Percentiles rank a stretch among this genome's conserved stretches.
These are phyloP conservation scores for Litoditis marina DNA, from an alignment of 2,888 invertebrate genomes.

Conservation along the genomic window DNA sequence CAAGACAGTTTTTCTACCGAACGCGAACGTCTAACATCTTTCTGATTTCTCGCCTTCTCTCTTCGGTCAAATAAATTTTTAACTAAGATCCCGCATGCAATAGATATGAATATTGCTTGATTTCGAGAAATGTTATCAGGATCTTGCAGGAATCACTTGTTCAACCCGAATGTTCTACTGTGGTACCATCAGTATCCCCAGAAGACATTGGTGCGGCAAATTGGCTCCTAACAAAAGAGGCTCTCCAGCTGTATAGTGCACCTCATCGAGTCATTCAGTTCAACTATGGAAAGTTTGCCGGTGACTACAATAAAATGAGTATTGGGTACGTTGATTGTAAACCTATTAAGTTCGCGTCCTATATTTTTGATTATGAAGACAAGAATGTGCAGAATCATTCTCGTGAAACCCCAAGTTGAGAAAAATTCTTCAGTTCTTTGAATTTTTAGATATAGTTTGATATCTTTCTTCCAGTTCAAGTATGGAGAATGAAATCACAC, in stretches of 20 bases:
- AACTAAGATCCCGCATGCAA: neutral
- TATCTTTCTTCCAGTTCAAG: slow-evolving; percentile 24
- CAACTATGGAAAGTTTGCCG: slow-evolving; percentile 84
- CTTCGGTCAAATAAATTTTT: slow-evolving; percentile 2
- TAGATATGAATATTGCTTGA: neutral
- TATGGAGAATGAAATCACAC: slow-evolving; percentile 34
- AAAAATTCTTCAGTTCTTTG: slow-evolving; percentile 8
- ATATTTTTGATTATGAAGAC: slow-evolving; percentile 65
- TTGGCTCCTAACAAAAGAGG: slow-evolving; percentile 52
- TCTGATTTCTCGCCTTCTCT: too few species aligned
- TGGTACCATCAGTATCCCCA: slow-evolving; percentile 37
- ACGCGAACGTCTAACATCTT: neutral
- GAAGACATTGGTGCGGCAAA: slow-evolving; percentile 44
- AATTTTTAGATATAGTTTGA: too few species aligned
- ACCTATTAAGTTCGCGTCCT: neutral
- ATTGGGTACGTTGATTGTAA: slow-evolving; percentile 12
- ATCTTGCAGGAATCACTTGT: slow-evolving; percentile 13
- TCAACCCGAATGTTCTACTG: slow-evolving; percentile 29
- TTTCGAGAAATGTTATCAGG: neutral
- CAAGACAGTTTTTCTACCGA: neutral
- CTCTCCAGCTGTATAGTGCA: slow-evolving; percentile 44
- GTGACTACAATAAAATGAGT: slow-evolving; percentile 69
- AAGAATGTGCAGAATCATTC: too few species aligned
- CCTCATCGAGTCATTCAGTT: slow-evolving; percentile 85
- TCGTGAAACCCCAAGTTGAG: too few species aligned